Evolutionary conservation across 2,113 vertebrate species (phyloP).

Genomic region (Zosterops japonicus): DNA sequence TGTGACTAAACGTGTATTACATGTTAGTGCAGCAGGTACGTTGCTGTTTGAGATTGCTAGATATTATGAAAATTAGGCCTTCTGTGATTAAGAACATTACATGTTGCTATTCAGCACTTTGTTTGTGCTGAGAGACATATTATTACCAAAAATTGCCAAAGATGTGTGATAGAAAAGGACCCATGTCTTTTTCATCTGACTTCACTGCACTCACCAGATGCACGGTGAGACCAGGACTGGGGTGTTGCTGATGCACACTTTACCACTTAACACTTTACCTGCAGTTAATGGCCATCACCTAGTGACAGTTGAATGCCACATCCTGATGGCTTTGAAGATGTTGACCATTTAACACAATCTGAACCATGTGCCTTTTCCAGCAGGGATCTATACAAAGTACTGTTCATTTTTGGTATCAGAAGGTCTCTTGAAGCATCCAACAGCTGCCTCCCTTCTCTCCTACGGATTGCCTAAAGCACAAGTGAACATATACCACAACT

Average conservation of each 20-base stretch:
- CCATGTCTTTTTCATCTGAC: background rate
- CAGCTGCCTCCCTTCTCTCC: background rate
- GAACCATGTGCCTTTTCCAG: background rate
- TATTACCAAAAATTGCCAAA: background rate
- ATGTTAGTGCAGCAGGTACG: background rate
- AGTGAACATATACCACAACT: fast-evolving
- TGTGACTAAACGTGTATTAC: background rate
- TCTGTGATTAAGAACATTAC: background rate
- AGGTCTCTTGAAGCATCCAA: background rate
- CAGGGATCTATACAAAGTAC: background rate
- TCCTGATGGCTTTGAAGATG: background rate
- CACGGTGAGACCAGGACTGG: background rate
- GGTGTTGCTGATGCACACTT: background rate
- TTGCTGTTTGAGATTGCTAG: background rate
- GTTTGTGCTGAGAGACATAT: background rate
- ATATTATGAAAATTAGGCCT: background rate
- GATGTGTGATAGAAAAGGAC: background rate
- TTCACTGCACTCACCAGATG: background rate
- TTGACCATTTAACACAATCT: background rate
- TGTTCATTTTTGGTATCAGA: background rate
- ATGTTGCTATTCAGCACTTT: background rate
- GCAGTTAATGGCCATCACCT: background rate
- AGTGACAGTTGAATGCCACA: background rate
- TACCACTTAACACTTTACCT: background rate
- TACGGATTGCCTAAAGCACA: background rate